phyloP scores from a whole-genome alignment of 2,113 vertebrate genomes.

The Saguinus midas region DNA sequence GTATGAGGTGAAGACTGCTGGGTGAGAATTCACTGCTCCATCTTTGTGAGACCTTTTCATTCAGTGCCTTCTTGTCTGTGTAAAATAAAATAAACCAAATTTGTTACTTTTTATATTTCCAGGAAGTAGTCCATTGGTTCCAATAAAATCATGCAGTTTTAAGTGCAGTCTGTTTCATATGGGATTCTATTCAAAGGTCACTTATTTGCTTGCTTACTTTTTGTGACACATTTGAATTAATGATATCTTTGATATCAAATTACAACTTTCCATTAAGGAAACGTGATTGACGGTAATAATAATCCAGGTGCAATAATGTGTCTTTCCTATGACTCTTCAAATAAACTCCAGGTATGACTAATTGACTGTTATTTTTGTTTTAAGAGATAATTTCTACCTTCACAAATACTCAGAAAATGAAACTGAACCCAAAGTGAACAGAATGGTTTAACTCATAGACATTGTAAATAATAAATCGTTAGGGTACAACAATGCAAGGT shows the following conservation, averaged over 20 bases:
- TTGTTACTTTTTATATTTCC: neutral
- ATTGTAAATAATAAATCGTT: neutral
- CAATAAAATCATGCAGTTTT: neutral
- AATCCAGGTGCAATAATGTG: neutral
- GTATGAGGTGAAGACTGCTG: neutral
- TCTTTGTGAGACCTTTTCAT: neutral
- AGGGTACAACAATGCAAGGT: neutral
- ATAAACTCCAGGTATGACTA: neutral
- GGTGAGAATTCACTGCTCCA: neutral
- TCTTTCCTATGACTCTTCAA: neutral
- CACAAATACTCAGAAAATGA: neutral
- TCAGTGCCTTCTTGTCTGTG: neutral
- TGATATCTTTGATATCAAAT: neutral
- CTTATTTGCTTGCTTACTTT: neutral
- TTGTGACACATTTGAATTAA: neutral
- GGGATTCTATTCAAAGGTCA: neutral
- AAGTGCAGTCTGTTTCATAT: neutral
- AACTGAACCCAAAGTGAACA: neutral
- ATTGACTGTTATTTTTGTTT: neutral
- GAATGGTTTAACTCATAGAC: neutral
- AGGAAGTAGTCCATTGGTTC: neutral
- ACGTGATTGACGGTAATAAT: neutral
- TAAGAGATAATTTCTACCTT: slow-evolving; percentile 22
- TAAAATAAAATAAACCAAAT: neutral
- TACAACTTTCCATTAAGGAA: slow-evolving; percentile 30